Percentiles rank a stretch among this genome's conserved stretches.
phyloP scores from a whole-genome alignment of 2,888 invertebrate genomes.

The Cheilosia grossa region DNA sequence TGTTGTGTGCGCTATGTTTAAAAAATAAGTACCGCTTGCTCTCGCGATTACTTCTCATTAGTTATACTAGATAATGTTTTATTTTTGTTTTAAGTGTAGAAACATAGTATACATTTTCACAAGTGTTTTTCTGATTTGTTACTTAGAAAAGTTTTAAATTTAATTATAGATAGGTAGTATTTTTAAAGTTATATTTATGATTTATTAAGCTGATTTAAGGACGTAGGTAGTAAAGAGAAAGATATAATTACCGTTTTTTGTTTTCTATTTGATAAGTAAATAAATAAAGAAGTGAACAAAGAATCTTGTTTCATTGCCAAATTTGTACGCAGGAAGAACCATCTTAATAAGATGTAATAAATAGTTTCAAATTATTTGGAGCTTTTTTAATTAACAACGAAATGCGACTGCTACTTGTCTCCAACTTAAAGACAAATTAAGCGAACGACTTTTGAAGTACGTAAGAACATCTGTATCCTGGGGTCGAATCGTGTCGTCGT shows the following conservation, averaged over 20 bases:
- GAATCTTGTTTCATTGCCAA: not conserved
- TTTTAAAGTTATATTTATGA: slow-evolving; percentile 59
- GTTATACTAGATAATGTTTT: slow-evolving; percentile 60
- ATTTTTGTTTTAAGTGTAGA: slow-evolving; percentile 36
- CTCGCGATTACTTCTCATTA: slow-evolving; percentile 65
- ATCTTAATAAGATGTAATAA: too few relatives aligned
- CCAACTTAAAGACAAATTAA: too few relatives aligned
- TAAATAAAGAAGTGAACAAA: slow-evolving; percentile 41
- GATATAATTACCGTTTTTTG: slow-evolving; percentile 32
- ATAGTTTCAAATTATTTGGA: too few relatives aligned
- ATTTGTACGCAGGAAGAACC: too few relatives aligned
- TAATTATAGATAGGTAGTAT: slow-evolving; percentile 14
- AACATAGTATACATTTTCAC: slow-evolving; percentile 58
- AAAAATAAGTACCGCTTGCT: slow-evolving; percentile 38
- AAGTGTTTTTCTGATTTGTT: slow-evolving; percentile 64
- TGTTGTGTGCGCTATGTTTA: slow-evolving; percentile 24
- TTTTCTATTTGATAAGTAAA: slow-evolving; percentile 46
- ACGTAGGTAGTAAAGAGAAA: slow-evolving; percentile 58
- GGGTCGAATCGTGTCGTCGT: too few relatives aligned
- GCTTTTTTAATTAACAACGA: too few relatives aligned
- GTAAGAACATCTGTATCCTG: too few relatives aligned
- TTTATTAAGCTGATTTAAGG: slow-evolving; percentile 56
- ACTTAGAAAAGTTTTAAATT: slow-evolving; percentile 36
- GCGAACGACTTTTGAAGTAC: too few relatives aligned
- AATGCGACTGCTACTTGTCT: too few relatives aligned